These are phyloP conservation scores for Tichodroma muraria DNA, from an alignment of 2,113 vertebrate species.

Conservation along the genomic window DNA sequence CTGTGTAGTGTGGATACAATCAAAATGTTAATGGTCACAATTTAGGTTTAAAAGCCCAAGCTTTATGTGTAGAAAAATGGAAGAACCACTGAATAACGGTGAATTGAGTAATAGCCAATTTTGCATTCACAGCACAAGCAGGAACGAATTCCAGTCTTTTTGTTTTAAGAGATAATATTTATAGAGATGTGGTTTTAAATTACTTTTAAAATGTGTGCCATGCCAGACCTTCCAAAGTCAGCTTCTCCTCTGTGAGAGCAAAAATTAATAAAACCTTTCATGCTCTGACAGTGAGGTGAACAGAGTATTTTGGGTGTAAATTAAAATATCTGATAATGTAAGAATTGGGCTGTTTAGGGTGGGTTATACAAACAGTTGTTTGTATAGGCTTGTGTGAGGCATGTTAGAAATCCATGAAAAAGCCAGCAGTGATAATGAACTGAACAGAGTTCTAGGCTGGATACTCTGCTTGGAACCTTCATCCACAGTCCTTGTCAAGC, in stretches of 20 bases:
- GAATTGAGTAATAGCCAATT: slow-evolving; percentile 25
- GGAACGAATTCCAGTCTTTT: slow-evolving; percentile 4
- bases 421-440: background rate
- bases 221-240: background rate
- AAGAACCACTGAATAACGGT: background rate
- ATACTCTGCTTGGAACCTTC: background rate
- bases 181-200: background rate
- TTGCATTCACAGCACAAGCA: background rate
- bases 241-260: background rate
- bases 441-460: background rate
- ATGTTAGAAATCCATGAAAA: background rate
- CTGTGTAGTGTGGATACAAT: background rate
- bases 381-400: background rate
- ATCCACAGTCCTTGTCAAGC: background rate
- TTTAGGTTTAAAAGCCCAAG: background rate
- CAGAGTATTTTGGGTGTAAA: background rate
- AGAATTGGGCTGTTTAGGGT: background rate
- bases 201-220: background rate
- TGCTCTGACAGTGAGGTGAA: background rate
- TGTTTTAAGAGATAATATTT: slow-evolving; percentile 43
- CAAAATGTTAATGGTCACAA: slow-evolving; percentile 8
- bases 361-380: background rate
- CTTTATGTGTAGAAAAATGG: background rate
- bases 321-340: background rate
- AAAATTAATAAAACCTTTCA: background rate